Conservation (phyloP, 2,888 invertebrate species). For the Charanyca ferruginea region DNA sequence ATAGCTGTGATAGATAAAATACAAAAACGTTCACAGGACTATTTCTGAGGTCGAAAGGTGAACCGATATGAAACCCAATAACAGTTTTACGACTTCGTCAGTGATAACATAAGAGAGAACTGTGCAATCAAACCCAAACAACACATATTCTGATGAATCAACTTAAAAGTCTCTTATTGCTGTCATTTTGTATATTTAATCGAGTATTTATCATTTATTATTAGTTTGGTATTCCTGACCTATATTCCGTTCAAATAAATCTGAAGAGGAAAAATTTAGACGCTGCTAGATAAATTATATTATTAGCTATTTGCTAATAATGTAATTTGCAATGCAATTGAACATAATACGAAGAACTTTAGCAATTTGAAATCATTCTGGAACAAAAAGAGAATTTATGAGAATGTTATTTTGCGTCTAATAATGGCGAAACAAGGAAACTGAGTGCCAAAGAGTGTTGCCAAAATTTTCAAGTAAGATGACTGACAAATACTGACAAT, state of each 20-base stretch:
- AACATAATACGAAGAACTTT: not conserved
- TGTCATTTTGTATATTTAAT: slow-evolving; percentile 17
- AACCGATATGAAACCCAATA: slow-evolving; percentile 74
- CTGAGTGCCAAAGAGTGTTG: slow-evolving; percentile 56
- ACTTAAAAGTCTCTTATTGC: slow-evolving; percentile 26
- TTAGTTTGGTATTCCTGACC: slow-evolving; percentile 49
- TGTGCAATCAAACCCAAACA: slow-evolving; percentile 61
- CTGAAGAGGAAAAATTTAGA: slow-evolving; percentile 49
- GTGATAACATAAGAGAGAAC: slow-evolving; percentile 69
- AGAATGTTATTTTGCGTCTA: not conserved
- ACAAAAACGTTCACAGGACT: slow-evolving; percentile 50
- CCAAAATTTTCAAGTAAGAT: slow-evolving; percentile 47
- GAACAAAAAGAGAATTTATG: not conserved
- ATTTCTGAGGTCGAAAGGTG: slow-evolving; percentile 72
- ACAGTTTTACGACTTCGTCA: slow-evolving; percentile 71
- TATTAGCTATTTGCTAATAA: not conserved
- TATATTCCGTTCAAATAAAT: slow-evolving; percentile 54
- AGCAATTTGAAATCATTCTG: not conserved
- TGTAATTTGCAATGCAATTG: slow-evolving; percentile 6
- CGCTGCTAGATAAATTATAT: slow-evolving; percentile 3
- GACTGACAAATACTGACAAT: slow-evolving; percentile 42
- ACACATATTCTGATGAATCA: slow-evolving; percentile 15
- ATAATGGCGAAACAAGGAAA: slow-evolving; percentile 21
- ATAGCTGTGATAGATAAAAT: slow-evolving; percentile 6
- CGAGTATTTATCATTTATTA: slow-evolving; percentile 47